Conservation (phyloP, 2,888 invertebrate species). For the Lepidochitona cinerea region DNA sequence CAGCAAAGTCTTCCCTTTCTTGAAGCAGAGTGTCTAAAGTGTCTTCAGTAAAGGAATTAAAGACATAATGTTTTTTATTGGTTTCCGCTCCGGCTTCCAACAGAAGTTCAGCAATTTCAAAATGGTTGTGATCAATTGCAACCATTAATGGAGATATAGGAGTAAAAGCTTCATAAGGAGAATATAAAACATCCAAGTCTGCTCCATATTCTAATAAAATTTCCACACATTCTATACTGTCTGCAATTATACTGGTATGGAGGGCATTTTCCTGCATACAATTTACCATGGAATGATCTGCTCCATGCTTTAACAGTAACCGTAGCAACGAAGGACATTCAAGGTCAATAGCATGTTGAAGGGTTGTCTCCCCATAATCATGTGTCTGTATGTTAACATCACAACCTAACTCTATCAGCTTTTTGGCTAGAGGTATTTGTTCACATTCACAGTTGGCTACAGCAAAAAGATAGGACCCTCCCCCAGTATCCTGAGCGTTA, state of each 20-base stretch:
- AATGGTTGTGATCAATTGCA: background rate
- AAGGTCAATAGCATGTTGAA: background rate
- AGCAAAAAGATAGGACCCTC: background rate
- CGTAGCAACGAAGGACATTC: background rate
- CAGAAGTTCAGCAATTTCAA: background rate
- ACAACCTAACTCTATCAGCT: background rate
- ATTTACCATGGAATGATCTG: background rate
- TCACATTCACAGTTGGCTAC: background rate
- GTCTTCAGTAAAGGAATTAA: no score
- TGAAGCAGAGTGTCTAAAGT: background rate
- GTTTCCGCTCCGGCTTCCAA: background rate
- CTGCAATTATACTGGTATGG: background rate
- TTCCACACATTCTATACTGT: background rate
- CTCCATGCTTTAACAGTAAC: background rate
- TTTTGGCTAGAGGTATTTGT: background rate
- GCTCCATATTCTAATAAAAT: background rate
- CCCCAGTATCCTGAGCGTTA: background rate
- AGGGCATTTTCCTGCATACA: background rate
- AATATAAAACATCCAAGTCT: background rate
- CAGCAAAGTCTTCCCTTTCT: background rate
- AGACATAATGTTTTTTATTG: background rate
- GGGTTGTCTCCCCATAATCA: background rate
- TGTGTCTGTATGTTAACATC: background rate
- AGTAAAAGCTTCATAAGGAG: background rate
- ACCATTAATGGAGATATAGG: background rate